Evolutionary conservation across 2,888 invertebrate species (phyloP), one percentile per base, ranked within the genome.

Genomic region (Pocota personata): DNA sequence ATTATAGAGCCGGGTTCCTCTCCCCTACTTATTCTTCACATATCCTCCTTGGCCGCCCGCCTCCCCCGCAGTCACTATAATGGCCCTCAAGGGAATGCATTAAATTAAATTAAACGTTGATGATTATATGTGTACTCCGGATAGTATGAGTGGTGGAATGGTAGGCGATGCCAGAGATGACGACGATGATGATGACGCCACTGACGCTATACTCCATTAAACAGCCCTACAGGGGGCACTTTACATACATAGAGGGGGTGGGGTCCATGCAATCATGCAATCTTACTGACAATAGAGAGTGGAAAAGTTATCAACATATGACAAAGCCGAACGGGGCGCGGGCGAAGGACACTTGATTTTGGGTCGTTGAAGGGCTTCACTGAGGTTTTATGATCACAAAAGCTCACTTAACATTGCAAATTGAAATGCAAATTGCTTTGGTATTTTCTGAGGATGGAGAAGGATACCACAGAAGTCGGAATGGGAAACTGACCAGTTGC

Each of bases 21-120:
- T 12, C 8, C 66, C 48, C 3, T 67, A n/a, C 50, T 21, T 48
- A 16, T 12, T 3, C 62, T 16, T 3, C 16, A 12, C 37, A 12
- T 8, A 16, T 21, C 10, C 19, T 10, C 46, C 8, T 46, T 0
- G 1, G 1, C 58, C 24, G 7, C 12, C 5, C 35, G 40, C 37
- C 52, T 6, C 21, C 7, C 67, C 40, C 50, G 64, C 46, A 60
- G 50, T 50, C 50, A 43, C 27, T 67, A 46, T 80, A 86, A 86
- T 82, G 72, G 67, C 82, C 82, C 82, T 73, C 67, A 66, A 67
- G 86, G 86, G 86, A 76, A 82, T 86, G 86, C 82, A 86, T 86
- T 86, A 86, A 86, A 86, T 86, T 86, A 86, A 86, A 86, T 86
- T 86, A 86, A 86, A 86, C 76, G 86, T 62, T 86, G 86, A 86